Evolutionary conservation across 2,797 vertebrate species (phyloP).

Genomic region (Ambastaia sidthimunki): DNA sequence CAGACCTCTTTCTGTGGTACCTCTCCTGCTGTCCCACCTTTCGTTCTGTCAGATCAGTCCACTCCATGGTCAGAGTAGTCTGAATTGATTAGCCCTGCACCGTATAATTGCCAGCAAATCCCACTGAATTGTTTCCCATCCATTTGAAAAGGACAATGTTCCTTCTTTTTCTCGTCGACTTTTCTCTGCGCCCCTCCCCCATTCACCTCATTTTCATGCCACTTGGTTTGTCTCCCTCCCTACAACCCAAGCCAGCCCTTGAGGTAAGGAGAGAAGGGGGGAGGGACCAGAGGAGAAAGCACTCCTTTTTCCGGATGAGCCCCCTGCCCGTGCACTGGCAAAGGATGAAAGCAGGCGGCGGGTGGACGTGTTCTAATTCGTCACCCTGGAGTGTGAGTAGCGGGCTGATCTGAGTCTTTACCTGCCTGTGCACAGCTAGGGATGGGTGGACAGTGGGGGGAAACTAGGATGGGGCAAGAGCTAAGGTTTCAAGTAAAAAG

Average conservation of each 20-base stretch:
- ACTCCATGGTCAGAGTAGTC: slow-evolving; percentile 92
- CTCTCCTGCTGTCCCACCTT: slow-evolving; percentile 85
- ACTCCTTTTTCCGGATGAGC: slow-evolving; percentile 59
- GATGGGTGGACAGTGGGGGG: slow-evolving; percentile 46
- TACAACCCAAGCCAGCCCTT: slow-evolving; percentile 53
- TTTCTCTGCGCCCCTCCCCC: slow-evolving; percentile 68
- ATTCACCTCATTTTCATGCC: slow-evolving; percentile 68
- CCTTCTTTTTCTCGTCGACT: slow-evolving; percentile 76
- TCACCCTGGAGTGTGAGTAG: slow-evolving; percentile 63
- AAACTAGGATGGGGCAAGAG: slow-evolving; percentile 25
- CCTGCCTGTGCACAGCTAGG: slow-evolving; percentile 68
- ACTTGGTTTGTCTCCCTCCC: slow-evolving; percentile 72
- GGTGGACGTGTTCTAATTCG: slow-evolving; percentile 77
- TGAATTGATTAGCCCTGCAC: slow-evolving; percentile 92
- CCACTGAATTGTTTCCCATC: slow-evolving; percentile 91
- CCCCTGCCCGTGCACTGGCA: slow-evolving; percentile 73
- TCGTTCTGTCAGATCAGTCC: slow-evolving; percentile 93
- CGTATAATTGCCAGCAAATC: slow-evolving; percentile 93
- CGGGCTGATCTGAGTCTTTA: slow-evolving; percentile 69
- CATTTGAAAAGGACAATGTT: slow-evolving; percentile 87
- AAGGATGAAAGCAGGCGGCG: slow-evolving; percentile 77
- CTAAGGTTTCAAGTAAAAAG: slow-evolving; percentile 50
- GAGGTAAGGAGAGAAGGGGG: slow-evolving; percentile 64
- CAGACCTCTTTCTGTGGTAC: slow-evolving; percentile 93
- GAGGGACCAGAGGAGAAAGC: slow-evolving; percentile 65